A percentile compares a stretch with the other conserved stretches of the same genome.
Conservation (phyloP, 1,140 invertebrate genomes). For the Pemphigus obesinymphae region DNA sequence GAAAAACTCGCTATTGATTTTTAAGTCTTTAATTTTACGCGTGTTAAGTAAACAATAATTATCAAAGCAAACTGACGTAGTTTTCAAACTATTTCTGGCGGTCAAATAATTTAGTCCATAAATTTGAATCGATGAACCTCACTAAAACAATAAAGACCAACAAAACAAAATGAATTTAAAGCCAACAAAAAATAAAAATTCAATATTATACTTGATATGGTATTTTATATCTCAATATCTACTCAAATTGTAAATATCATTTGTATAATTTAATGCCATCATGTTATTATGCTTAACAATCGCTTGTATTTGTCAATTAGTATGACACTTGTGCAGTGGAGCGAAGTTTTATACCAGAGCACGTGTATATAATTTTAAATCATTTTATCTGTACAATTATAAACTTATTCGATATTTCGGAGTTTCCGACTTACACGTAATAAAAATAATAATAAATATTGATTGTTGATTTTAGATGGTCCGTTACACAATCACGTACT, state of each 20-base stretch:
- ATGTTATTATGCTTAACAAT: neutral
- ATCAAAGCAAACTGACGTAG: neutral
- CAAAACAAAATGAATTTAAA: neutral
- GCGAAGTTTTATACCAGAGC: neutral
- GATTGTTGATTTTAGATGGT: neutral
- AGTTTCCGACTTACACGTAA: neutral
- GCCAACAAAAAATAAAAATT: neutral
- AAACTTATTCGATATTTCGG: slow-evolving; percentile 9
- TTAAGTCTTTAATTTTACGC: neutral
- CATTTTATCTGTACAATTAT: neutral
- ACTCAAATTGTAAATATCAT: neutral
- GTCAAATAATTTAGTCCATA: neutral
- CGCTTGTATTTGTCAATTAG: neutral
- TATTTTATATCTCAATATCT: neutral
- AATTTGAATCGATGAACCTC: neutral
- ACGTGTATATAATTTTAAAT: slow-evolving; percentile 5
- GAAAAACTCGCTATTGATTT: neutral
- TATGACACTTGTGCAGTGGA: neutral
- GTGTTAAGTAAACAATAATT: neutral
- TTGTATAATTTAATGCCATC: neutral
- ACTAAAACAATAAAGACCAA: neutral
- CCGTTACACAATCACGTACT: slow-evolving; percentile 21
- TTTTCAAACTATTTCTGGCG: neutral
- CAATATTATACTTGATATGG: neutral
- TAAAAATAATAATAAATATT: slow-evolving; percentile 28